Conservation (phyloP, 2,888 invertebrate species). For the Tholera decimalis region DNA sequence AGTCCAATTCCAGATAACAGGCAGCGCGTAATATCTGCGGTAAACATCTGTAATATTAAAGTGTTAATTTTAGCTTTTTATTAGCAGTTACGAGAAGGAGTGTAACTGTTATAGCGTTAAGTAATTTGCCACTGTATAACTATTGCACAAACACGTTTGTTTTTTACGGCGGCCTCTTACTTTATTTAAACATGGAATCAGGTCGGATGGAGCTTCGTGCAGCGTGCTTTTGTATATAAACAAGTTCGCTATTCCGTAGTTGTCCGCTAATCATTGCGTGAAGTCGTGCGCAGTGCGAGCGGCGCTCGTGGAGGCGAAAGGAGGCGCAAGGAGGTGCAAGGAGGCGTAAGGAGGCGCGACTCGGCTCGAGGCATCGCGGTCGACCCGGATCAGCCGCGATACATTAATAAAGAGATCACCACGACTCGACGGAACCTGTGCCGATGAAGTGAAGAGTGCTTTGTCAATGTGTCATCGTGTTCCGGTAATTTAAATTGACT, state of each 20-base stretch:
- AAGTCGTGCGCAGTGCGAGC: constrained; percentile 35
- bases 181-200: constrained; percentile 56
- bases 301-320: constrained; percentile 4
- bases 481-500: constrained; percentile 86
- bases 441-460: constrained; percentile 64
- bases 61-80: constrained; percentile 62
- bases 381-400: constrained; percentile 39
- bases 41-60: constrained; percentile 57
- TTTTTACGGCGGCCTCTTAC: constrained; percentile 47
- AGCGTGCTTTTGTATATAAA: constrained; percentile 37
- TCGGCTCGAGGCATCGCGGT: too few species aligned
- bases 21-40: constrained; percentile 61
- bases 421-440: constrained; percentile 51
- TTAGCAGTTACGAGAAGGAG: constrained; percentile 39
- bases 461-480: constrained; percentile 65
- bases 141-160: constrained; percentile 53
- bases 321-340: constrained; percentile 33
- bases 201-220: constrained; percentile 22
- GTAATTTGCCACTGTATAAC: constrained; percentile 40
- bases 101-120: constrained; percentile 36
- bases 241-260: constrained; percentile 49
- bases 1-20: constrained; percentile 75
- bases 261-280: constrained; percentile 53
- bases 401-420: constrained; percentile 68
- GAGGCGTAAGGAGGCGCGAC: constrained; percentile 24